These are phyloP conservation scores for Pseudopipra pipra DNA, from an alignment of 2,113 vertebrate species.

Conservation along the genomic window DNA sequence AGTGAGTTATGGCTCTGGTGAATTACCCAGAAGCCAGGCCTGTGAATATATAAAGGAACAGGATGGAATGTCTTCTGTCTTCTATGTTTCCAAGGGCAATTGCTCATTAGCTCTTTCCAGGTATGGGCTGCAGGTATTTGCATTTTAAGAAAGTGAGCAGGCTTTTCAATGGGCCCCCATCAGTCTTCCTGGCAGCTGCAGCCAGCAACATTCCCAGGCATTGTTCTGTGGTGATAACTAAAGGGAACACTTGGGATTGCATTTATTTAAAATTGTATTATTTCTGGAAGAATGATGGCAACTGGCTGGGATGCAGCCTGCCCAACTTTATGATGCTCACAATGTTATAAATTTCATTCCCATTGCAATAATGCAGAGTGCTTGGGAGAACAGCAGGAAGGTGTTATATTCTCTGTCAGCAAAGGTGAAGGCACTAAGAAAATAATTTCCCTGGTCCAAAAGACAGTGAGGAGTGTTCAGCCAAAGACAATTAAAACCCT, in stretches of 20 bases:
- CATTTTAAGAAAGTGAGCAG: neutral
- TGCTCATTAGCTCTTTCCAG: slow-evolving; percentile 19
- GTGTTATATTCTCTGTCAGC: neutral
- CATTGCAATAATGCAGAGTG: neutral
- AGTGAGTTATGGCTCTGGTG: slow-evolving; percentile 15
- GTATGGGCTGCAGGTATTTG: slow-evolving; percentile 16
- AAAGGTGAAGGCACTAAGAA: neutral
- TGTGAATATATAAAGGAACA: slow-evolving; percentile 29
- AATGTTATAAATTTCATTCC: neutral
- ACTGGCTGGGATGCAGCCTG: neutral
- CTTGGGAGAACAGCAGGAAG: neutral
- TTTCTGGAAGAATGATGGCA: neutral
- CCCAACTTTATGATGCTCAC: neutral
- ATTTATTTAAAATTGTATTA: neutral
- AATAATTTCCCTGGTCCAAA: neutral
- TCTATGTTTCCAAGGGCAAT: neutral
- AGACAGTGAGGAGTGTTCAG: neutral
- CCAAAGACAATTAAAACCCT: neutral
- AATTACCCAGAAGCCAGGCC: slow-evolving; percentile 2
- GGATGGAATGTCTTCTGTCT: neutral
- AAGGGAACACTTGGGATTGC: neutral
- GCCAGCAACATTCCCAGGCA: neutral
- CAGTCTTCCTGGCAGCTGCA: slow-evolving; percentile 22
- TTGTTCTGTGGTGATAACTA: neutral
- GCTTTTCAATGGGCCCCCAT: neutral